Percentiles rank a stretch among this genome's conserved stretches.
phyloP scores from a whole-genome alignment of 2,113 vertebrate species.

The Brienomyrus brachyistius region DNA sequence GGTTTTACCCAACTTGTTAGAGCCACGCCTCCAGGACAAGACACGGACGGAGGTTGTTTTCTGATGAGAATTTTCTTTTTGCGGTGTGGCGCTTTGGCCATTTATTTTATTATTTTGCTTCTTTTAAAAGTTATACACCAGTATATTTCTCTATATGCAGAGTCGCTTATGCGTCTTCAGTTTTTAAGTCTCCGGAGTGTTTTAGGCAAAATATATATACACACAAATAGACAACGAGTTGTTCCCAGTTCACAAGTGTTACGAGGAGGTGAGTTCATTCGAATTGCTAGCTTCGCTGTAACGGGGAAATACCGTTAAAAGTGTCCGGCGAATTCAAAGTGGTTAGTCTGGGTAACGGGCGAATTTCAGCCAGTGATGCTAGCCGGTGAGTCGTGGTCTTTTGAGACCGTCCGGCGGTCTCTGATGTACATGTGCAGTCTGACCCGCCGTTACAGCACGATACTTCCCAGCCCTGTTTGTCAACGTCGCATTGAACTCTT shows the following conservation, averaged over 20 bases:
- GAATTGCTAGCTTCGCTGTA: neutral
- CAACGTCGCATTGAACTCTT: constrained; percentile 14
- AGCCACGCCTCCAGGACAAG: constrained; percentile 46
- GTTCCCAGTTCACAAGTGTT: constrained; percentile 24
- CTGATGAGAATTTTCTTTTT: constrained; percentile 51
- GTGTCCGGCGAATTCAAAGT: neutral
- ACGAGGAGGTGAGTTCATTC: constrained; percentile 28
- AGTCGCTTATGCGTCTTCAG: neutral
- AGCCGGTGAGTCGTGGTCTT: neutral
- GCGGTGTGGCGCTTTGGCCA: constrained; percentile 4
- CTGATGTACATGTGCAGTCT: neutral
- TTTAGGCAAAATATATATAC: constrained; percentile 7
- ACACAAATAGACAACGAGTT: constrained; percentile 16
- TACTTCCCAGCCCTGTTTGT: constrained; percentile 6
- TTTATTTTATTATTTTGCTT: constrained; percentile 32
- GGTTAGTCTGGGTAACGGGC: neutral
- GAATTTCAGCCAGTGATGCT: neutral
- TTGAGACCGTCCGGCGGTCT: neutral
- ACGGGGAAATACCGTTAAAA: neutral
- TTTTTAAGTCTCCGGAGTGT: neutral
- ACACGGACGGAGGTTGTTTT: constrained; percentile 66
- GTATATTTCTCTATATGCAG: neutral
- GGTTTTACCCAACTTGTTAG: neutral
- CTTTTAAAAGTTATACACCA: constrained; percentile 22
- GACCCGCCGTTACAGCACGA: neutral